These are phyloP conservation scores for Pyrrhopygopsis socrates DNA, from an alignment of 2,888 invertebrate genomes.

Conservation along the genomic window DNA sequence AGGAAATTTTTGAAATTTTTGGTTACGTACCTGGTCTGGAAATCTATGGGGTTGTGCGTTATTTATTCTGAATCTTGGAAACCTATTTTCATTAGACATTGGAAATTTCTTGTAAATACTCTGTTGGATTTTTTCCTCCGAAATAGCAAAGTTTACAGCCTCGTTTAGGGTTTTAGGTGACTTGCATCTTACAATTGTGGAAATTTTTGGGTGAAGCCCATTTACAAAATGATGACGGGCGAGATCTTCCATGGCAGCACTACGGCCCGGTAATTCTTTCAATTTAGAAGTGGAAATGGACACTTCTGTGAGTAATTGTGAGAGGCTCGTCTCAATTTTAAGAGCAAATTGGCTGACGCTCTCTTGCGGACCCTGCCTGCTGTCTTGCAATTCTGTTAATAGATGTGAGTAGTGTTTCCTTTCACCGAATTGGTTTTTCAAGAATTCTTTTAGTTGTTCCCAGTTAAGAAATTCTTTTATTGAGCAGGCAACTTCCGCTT, in stretches of 20 bases:
- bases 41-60: background rate
- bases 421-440: slow-evolving; percentile 51
- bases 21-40: background rate
- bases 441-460: slow-evolving; percentile 77
- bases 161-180: slow-evolving; percentile 23
- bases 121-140: slow-evolving; percentile 46
- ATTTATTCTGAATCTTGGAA: background rate
- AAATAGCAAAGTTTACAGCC: slow-evolving; percentile 19
- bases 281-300: background rate
- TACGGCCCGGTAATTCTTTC: background rate
- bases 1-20: background rate
- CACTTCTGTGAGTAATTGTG: slow-evolving; percentile 17
- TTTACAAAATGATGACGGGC: background rate
- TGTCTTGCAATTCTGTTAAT: background rate
- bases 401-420: slow-evolving; percentile 24
- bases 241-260: slow-evolving; percentile 5
- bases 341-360: slow-evolving; percentile 1
- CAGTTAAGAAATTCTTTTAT: slow-evolving; percentile 81
- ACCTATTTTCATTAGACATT: background rate
- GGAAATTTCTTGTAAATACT: background rate
- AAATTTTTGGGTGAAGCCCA: slow-evolving; percentile 23
- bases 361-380: slow-evolving; percentile 3
- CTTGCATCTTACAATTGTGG: slow-evolving; percentile 44
- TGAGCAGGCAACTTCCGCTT: slow-evolving; percentile 80
- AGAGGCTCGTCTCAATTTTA: slow-evolving; percentile 21